Conservation (phyloP, 1,140 invertebrate genomes). For the Meloidogyne floridensis region DNA sequence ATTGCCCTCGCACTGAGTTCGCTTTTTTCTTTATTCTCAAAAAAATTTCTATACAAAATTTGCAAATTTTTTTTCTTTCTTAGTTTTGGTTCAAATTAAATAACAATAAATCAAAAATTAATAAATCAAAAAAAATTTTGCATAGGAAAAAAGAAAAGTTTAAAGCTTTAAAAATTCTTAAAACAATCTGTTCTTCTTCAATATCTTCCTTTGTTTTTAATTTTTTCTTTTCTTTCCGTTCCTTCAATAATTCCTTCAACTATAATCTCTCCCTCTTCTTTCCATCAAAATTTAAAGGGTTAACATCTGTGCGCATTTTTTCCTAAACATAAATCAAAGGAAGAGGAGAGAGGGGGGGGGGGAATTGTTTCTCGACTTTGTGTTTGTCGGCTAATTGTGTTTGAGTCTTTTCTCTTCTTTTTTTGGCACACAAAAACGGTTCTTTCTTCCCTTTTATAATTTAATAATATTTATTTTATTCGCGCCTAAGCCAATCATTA, state of each 20-base stretch:
- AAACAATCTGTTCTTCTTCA: not conserved
- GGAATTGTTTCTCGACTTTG: conserved; percentile 1
- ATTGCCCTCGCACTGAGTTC: too few species aligned
- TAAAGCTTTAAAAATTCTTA: too few species aligned
- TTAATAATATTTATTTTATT: conserved; percentile 10
- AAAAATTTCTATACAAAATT: too few species aligned
- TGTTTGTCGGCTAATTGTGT: not conserved
- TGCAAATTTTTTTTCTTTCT: too few species aligned
- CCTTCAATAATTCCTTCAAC: not conserved
- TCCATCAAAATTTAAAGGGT: not conserved
- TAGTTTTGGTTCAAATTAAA: too few species aligned
- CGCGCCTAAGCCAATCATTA: conserved; percentile 2
- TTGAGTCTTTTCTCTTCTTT: not conserved
- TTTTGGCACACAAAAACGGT: not conserved
- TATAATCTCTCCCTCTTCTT: not conserved
- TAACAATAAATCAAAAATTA: too few species aligned
- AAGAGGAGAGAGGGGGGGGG: not conserved
- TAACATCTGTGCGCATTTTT: conserved; percentile 8
- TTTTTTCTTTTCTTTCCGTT: not conserved
- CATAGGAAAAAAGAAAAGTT: too few species aligned
- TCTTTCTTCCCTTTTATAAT: not conserved
- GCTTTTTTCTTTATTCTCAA: too few species aligned
- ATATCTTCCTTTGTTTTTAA: not conserved
- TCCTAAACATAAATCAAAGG: not conserved
- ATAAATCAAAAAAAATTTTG: too few species aligned